Conservation (phyloP, 2,113 vertebrate species). For the Prinia subflava region DNA sequence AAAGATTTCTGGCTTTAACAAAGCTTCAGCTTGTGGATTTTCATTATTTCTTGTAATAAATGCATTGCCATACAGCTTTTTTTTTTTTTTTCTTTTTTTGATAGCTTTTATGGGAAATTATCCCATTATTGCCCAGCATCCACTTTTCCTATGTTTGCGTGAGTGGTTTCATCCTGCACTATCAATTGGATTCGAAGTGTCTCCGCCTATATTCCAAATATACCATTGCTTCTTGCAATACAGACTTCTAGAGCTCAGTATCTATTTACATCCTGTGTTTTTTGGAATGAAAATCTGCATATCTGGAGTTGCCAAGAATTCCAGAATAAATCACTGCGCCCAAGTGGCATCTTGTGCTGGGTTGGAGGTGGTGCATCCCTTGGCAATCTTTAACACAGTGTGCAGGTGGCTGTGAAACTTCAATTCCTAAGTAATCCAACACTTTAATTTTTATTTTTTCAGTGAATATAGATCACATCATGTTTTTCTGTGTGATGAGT, state of each 20-base stretch:
- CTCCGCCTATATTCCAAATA: neutral
- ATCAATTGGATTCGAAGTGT: neutral
- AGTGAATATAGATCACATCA: neutral
- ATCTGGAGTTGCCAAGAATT: neutral
- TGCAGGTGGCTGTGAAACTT: neutral
- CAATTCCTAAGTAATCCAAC: neutral
- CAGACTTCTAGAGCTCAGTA: neutral
- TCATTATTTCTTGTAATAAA: neutral
- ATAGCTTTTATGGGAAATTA: neutral
- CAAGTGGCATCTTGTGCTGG: neutral
- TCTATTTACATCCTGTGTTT: neutral
- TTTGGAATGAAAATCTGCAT: neutral
- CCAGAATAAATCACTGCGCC: neutral
- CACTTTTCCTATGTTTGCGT: rapidly evolving
- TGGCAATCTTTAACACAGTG: neutral
- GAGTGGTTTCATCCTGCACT: neutral
- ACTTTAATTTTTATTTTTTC: neutral
- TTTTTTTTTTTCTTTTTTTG: neutral
- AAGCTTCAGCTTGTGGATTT: neutral
- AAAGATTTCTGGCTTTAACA: neutral
- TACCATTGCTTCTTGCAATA: neutral
- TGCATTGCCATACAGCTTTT: neutral
- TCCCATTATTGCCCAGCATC: neutral
- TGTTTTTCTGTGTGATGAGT: neutral
- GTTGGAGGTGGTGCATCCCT: neutral